phyloP scores from a whole-genome alignment of 2,113 vertebrate genomes.

The Rhipidura dahli region DNA sequence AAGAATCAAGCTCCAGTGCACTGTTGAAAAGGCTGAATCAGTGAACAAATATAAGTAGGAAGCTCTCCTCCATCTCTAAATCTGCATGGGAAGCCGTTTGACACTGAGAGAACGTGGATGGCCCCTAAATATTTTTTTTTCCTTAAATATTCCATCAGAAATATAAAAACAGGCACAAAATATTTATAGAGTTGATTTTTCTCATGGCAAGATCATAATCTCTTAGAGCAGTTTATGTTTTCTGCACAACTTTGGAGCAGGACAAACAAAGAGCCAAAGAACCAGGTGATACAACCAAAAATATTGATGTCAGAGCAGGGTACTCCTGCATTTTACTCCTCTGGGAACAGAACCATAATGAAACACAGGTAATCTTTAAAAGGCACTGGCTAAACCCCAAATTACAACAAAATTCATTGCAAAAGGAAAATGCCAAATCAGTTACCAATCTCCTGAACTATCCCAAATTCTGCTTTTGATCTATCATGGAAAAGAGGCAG shows the following conservation, averaged over 20 bases:
- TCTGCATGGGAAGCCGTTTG: not conserved
- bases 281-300: not conserved
- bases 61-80: not conserved
- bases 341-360: not conserved
- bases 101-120: not conserved
- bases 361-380: not conserved
- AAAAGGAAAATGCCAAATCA: not conserved
- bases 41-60: not conserved
- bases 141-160: not conserved
- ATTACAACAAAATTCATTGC: not conserved
- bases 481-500: not conserved
- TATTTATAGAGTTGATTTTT: not conserved
- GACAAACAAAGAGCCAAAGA: not conserved
- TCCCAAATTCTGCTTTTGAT: not conserved
- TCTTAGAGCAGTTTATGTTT: not conserved
- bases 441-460: not conserved
- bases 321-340: not conserved
- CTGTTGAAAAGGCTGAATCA: not conserved
- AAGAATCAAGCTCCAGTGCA: not conserved
- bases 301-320: not conserved
- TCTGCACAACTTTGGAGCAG: not conserved
- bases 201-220: not conserved
- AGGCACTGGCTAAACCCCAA: not conserved
- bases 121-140: not conserved
- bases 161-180: not conserved